These are phyloP conservation scores for Cyclargus thomasi DNA, from an alignment of 1,140 invertebrate genomes.

Conservation along the genomic window DNA sequence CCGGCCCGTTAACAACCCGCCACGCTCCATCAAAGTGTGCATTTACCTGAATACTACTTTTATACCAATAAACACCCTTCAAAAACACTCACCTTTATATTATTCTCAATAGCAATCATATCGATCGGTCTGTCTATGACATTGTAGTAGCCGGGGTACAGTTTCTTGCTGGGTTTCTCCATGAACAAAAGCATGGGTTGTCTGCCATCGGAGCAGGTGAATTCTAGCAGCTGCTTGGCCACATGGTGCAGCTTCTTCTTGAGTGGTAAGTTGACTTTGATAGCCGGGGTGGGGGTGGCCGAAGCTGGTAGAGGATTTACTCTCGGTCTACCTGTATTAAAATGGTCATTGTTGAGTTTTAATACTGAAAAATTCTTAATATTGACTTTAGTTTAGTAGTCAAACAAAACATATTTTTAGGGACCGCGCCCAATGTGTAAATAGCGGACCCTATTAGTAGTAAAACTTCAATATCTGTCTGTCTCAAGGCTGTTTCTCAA, in stretches of 20 bases:
- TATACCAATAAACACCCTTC: neutral
- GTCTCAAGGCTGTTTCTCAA: too few relatives aligned
- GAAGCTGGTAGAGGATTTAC: constrained; percentile 42
- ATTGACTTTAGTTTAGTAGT: too few relatives aligned
- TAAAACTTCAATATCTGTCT: too few relatives aligned
- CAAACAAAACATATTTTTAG: too few relatives aligned
- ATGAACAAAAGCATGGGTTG: constrained; percentile 94
- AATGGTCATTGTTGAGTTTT: too few relatives aligned
- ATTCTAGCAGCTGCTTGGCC: constrained; percentile 86
- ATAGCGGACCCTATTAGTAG: too few relatives aligned
- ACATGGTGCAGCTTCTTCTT: constrained; percentile 85
- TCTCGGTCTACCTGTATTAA: constrained; percentile 47
- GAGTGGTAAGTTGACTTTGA: constrained; percentile 77
- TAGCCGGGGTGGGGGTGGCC: constrained; percentile 46
- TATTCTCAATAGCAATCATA: constrained; percentile 94
- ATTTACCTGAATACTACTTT: neutral
- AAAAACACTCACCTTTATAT: constrained; percentile 81
- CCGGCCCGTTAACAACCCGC: too few relatives aligned
- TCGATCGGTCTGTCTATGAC: constrained; percentile 96
- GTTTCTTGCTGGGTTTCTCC: constrained; percentile 96
- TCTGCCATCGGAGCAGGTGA: constrained; percentile 85
- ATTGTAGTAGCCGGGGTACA: constrained; percentile 97
- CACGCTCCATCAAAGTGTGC: too few relatives aligned
- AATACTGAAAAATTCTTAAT: too few relatives aligned
- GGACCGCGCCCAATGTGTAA: too few relatives aligned